A percentile compares a stretch with the other conserved stretches of the same genome.
Evolutionary conservation across 2,797 vertebrate genomes (phyloP).

Genomic region (Kryptolebias ocellatus): DNA sequence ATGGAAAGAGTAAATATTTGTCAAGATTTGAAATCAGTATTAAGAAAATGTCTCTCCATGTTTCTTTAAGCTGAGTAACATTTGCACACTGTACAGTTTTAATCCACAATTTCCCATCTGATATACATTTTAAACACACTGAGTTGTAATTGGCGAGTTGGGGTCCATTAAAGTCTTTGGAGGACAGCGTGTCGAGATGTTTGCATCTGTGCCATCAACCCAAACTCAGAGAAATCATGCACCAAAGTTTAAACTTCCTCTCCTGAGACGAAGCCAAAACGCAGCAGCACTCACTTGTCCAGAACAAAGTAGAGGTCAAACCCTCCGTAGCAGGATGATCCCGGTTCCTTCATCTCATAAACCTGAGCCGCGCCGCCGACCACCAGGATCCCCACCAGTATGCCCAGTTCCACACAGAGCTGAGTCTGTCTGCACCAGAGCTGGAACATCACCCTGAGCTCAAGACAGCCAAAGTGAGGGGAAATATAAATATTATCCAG

Average conservation of each 20-base stretch:
- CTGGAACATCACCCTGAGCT: slow-evolving; percentile 66
- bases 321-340: slow-evolving; percentile 96
- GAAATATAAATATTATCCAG: slow-evolving; percentile 30
- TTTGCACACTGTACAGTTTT: no score
- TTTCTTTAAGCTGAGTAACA: no score
- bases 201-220: slow-evolving; percentile 44
- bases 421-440: slow-evolving; percentile 67
- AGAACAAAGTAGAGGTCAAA: slow-evolving; percentile 98
- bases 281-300: slow-evolving; percentile 93
- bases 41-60: no score
- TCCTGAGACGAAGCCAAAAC: neutral
- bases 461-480: slow-evolving; percentile 21
- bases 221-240: slow-evolving; percentile 31
- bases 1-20: no score
- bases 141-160: neutral
- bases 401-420: slow-evolving; percentile 69
- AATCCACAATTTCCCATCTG: no score
- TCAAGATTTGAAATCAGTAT: no score
- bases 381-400: slow-evolving; percentile 79
- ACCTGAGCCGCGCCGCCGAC: slow-evolving; percentile 80
- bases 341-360: slow-evolving; percentile 80
- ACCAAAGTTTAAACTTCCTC: slow-evolving; percentile 4
- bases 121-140: neutral
- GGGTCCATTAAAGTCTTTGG: neutral
- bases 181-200: slow-evolving; percentile 5